Evolutionary conservation across 2,888 invertebrate species (phyloP), one percentile per base, ranked within the genome.

Genomic region (Aproaerema taeniolella): DNA sequence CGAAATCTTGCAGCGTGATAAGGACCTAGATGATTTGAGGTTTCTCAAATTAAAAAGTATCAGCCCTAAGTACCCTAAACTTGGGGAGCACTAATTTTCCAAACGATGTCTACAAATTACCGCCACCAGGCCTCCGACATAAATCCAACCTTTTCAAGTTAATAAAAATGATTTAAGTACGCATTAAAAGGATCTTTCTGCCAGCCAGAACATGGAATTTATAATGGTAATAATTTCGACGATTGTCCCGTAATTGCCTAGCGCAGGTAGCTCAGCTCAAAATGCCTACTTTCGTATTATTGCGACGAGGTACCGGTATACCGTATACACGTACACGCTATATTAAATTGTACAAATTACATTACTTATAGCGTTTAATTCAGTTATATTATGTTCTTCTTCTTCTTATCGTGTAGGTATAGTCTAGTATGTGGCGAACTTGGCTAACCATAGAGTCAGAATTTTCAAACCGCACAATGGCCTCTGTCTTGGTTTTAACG

Each of bases 151-250:
- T 80, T 79, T 82, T 72, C 72, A 72, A 78, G 73, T 81, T 80
- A 74, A 81, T 82, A 82, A 82, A 82, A 80, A 82, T 82, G 79
- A 82, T 82, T 81, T 81, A 82, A 76, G 71, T 53, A 71, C 66
- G 69, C 79, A 78, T 78, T 79, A 78, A 77, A 77, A 70, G 71
- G 69, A 76, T 78, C 67, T 76, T 70, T 72, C 67, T 66, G 60
- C 57, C 59, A 64, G 65, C 60, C 62, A 70, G 69, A 71, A 72
- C 69, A 71, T 59, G 62, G 56, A 75, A 77, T 79, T 77, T 79
- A 77, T 80, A 77, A 71, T 70, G 66, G 70, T 60, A 61, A 71
- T 74, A 74, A 73, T 68, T 71, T 61, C 53, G 55, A 47, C 65
- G 63, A 76, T 72, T 72, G 71, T 70, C 60, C 62, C 61, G 59